These are phyloP conservation scores for Saturnia pavonia DNA, from an alignment of 2,888 invertebrate species.

Conservation along the genomic window DNA sequence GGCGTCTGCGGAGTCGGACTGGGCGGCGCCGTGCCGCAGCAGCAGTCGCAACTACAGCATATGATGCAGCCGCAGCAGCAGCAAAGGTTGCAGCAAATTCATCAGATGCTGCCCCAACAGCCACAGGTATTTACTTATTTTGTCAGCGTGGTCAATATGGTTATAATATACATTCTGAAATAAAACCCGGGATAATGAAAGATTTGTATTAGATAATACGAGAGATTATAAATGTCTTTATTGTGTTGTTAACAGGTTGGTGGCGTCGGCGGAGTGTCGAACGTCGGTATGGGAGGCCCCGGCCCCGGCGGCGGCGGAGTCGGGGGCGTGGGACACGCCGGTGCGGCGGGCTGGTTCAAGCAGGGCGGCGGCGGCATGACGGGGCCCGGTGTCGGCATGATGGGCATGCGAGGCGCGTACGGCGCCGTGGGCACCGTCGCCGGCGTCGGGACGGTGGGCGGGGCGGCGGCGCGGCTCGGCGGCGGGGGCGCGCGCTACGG, in stretches of 20 bases:
- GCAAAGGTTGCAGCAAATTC: conserved; percentile 80
- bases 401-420: conserved; percentile 59
- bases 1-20: conserved; percentile 33
- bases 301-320: conserved; percentile 38
- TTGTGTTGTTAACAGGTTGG: conserved; percentile 30
- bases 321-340: conserved; percentile 54
- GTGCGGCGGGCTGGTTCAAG: conserved; percentile 33
- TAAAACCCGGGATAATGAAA: no score
- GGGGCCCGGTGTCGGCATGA: conserved; percentile 56
- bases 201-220: conserved; percentile 12
- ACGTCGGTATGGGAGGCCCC: conserved; percentile 41
- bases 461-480: conserved; percentile 74
- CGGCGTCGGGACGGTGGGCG: conserved; percentile 60
- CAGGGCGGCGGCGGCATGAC: conserved; percentile 78
- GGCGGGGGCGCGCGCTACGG: conserved; percentile 73
- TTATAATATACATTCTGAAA: no score
- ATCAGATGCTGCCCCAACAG: conserved; percentile 81
- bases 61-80: conserved; percentile 83
- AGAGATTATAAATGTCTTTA: background rate
- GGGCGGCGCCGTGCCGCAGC: conserved; percentile 53
- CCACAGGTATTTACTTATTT: conserved; percentile 67
- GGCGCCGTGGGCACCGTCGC: conserved; percentile 68
- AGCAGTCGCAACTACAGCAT: conserved; percentile 75
- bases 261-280: conserved; percentile 40
- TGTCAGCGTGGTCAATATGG: no score